Evolutionary conservation across 2,888 invertebrate genomes (phyloP).

Genomic region (Clostera curtula): DNA sequence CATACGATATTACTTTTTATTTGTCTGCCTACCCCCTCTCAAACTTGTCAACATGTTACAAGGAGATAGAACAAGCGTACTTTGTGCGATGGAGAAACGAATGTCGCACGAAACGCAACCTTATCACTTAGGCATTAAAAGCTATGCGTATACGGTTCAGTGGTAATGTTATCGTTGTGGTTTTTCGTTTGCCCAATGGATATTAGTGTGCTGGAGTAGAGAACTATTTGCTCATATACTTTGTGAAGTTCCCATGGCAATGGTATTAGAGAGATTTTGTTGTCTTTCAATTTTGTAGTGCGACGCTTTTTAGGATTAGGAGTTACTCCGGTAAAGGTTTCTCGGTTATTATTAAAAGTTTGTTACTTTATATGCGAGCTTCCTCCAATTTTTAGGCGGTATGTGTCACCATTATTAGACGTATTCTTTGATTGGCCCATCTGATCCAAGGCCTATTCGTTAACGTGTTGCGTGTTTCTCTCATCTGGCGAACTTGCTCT

Average conservation of each 20-base stretch:
- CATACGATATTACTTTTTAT: conserved; percentile 66
- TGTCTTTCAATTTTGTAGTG: conserved; percentile 30
- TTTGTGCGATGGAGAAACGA: not conserved
- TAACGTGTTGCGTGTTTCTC: too few species aligned
- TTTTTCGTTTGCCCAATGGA: conserved; percentile 54
- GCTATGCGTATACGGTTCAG: not conserved
- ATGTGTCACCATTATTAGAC: too few species aligned
- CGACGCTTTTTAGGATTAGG: conserved; percentile 5
- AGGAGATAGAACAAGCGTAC: conserved; percentile 18
- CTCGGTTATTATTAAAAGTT: too few species aligned
- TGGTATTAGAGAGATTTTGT: conserved; percentile 45
- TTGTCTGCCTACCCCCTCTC: conserved; percentile 54
- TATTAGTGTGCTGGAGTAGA: conserved; percentile 49
- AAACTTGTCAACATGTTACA: conserved; percentile 67
- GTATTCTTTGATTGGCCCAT: too few species aligned
- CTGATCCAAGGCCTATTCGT: too few species aligned
- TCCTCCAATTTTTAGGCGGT: too few species aligned
- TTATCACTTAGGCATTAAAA: conserved; percentile 2
- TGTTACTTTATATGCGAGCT: too few species aligned
- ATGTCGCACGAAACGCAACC: conserved; percentile 2
- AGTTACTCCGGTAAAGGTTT: too few species aligned
- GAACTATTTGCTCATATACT: conserved; percentile 49
- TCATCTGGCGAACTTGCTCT: too few species aligned
- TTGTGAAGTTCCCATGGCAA: conserved; percentile 51
- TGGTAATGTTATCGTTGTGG: conserved; percentile 21